These are phyloP conservation scores for Pachycephala philippinensis DNA, from an alignment of 2,113 vertebrate species.

Conservation along the genomic window DNA sequence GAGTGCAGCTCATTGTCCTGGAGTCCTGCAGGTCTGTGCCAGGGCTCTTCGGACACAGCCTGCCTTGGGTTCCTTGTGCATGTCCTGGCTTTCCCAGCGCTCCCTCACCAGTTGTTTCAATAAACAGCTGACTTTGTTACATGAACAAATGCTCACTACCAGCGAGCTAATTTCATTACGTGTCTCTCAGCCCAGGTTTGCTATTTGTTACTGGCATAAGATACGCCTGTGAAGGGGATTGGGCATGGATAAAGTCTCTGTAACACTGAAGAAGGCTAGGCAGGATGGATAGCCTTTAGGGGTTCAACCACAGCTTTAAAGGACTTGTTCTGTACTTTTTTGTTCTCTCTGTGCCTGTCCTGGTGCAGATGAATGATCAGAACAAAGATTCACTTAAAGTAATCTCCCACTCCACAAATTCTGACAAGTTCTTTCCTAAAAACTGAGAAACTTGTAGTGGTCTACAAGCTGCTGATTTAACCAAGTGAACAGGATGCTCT, in stretches of 20 bases:
- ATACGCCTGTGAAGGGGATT: not conserved
- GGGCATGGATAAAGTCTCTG: not conserved
- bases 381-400: not conserved
- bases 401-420: not conserved
- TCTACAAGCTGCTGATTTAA: not conserved
- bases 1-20: not conserved
- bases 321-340: not conserved
- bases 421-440: not conserved
- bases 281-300: not conserved
- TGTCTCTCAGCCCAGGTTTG: not conserved
- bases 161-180: rapidly evolving
- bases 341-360: not conserved
- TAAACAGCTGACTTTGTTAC: not conserved
- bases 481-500: not conserved
- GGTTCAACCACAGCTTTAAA: not conserved
- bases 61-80: not conserved
- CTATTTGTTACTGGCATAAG: not conserved
- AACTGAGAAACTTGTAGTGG: not conserved
- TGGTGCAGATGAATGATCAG: not conserved
- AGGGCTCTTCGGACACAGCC: not conserved
- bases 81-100: not conserved
- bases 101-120: not conserved
- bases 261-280: not conserved
- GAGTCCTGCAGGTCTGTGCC: not conserved
- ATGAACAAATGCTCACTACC: not conserved